phyloP scores from a whole-genome alignment of 1,140 invertebrate genomes.

The Tenebrio molitor region DNA sequence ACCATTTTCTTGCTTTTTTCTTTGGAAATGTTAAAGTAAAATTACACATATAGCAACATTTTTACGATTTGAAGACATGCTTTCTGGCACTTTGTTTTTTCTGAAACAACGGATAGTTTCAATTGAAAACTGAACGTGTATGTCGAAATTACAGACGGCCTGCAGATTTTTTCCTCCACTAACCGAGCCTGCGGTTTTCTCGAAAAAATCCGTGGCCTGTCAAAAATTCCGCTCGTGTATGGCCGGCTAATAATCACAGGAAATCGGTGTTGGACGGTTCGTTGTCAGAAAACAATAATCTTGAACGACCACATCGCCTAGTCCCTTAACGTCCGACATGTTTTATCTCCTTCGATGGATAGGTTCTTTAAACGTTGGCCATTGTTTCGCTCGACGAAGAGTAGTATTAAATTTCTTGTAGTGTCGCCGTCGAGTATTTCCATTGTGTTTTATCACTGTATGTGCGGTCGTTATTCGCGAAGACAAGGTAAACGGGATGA shows the following conservation, averaged over 20 bases:
- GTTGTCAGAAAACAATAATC: conserved; percentile 4
- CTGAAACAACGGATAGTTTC: too few relatives aligned
- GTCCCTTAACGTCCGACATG: conserved; percentile 28
- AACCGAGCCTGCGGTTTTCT: background rate
- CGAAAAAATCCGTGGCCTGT: too few relatives aligned
- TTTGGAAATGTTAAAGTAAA: too few relatives aligned
- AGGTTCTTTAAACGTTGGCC: conserved; percentile 2
- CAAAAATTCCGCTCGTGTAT: too few relatives aligned
- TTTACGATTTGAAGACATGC: too few relatives aligned
- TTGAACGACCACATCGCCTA: background rate
- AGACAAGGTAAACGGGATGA: conserved; percentile 44
- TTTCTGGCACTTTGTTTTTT: too few relatives aligned
- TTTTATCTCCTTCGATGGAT: conserved; percentile 25
- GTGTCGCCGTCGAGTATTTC: conserved; percentile 34
- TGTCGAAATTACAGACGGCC: too few relatives aligned
- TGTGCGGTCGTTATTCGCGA: conserved; percentile 31
- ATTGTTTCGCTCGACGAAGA: conserved; percentile 22
- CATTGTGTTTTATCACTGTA: conserved; percentile 37
- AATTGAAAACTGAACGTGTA: too few relatives aligned
- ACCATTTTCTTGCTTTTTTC: too few relatives aligned
- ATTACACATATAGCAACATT: too few relatives aligned
- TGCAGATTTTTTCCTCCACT: too few relatives aligned
- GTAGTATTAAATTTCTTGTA: conserved; percentile 30
- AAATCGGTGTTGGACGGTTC: background rate
- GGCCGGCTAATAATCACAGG: background rate